Evolutionary conservation across 2,888 invertebrate species (phyloP).

Genomic region (Cataglyphis cursor): DNA sequence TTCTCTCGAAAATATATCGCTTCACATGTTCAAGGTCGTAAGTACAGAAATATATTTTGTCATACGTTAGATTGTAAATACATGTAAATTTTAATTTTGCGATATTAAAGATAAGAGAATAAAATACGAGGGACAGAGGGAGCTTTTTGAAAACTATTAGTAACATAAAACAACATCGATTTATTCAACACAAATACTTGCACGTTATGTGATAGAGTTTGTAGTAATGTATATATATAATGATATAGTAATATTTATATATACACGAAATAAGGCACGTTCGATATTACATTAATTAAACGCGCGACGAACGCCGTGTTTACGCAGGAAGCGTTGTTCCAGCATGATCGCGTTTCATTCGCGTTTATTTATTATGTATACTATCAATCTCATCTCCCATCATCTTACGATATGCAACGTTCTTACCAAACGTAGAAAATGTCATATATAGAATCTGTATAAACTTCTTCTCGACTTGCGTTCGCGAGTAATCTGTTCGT

Average conservation of each 20-base stretch:
- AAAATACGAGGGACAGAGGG: not conserved
- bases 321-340: slow-evolving; percentile 50
- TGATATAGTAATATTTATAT: slow-evolving; percentile 81
- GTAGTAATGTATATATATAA: slow-evolving; percentile 78
- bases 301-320: slow-evolving; percentile 74
- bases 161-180: slow-evolving; percentile 86
- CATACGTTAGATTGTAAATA: not conserved
- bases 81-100: not conserved
- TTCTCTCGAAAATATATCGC: not conserved
- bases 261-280: slow-evolving; percentile 86
- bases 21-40: not conserved
- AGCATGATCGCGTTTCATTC: slow-evolving; percentile 11
- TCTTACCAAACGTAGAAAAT: slow-evolving; percentile 85
- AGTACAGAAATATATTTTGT: not conserved
- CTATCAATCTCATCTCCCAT: slow-evolving; percentile 63
- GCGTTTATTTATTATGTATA: slow-evolving; percentile 41
- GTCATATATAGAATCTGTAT: slow-evolving; percentile 80
- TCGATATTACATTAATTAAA: slow-evolving; percentile 85
- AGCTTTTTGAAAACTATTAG: slow-evolving; percentile 37
- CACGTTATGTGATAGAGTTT: slow-evolving; percentile 83
- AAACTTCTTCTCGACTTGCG: slow-evolving; percentile 73
- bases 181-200: slow-evolving; percentile 86
- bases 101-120: not conserved
- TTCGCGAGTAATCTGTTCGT: slow-evolving; percentile 60
- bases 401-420: slow-evolving; percentile 84